A percentile compares a stretch with the other conserved stretches of the same genome.
These are phyloP conservation scores for Zaprionus ornatus DNA, from an alignment of 1,140 invertebrate species.

Conservation along the genomic window DNA sequence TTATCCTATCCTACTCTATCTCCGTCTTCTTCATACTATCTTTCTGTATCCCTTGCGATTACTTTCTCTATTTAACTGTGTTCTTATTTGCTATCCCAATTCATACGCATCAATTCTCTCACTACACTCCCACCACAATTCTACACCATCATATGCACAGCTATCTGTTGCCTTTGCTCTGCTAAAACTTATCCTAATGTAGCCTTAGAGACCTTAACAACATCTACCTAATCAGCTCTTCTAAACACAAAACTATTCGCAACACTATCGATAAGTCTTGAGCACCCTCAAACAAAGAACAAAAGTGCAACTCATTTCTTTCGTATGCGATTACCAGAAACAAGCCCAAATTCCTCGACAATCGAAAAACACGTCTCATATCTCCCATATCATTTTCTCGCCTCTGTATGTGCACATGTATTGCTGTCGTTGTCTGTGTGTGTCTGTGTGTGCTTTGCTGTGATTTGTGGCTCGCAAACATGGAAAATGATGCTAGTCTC, in stretches of 20 bases:
- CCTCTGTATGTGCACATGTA: not conserved
- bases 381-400: constrained; percentile 2
- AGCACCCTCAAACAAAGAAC: not conserved
- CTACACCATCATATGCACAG: too few species aligned
- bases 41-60: too few species aligned
- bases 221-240: not conserved
- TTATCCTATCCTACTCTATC: not conserved
- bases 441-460: not conserved
- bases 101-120: too few species aligned
- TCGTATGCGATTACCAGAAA: constrained; percentile 1
- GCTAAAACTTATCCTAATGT: too few species aligned
- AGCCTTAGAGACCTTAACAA: not conserved
- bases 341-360: constrained; percentile 7
- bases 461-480: not conserved
- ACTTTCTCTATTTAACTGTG: too few species aligned
- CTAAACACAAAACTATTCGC: not conserved
- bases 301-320: not conserved
- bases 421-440: not conserved
- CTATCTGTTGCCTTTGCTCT: too few species aligned
- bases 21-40: too few species aligned
- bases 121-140: too few species aligned
- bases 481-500: constrained; percentile 6
- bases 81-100: too few species aligned
- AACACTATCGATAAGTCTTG: not conserved
- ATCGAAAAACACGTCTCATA: constrained; percentile 1